These are phyloP conservation scores for Podabrus alpinus DNA, from an alignment of 2,888 invertebrate species.

Conservation along the genomic window DNA sequence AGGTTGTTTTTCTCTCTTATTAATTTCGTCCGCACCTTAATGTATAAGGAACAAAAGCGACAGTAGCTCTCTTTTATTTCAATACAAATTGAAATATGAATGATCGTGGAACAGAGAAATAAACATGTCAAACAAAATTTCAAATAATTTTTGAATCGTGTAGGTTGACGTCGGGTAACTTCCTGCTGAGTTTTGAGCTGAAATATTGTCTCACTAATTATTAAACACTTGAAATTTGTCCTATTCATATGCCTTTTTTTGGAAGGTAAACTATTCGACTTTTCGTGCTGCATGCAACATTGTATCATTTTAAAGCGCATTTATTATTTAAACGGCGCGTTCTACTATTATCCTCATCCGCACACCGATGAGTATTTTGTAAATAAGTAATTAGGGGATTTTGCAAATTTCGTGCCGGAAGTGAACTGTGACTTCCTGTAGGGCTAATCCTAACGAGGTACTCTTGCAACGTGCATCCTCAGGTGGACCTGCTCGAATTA, in stretches of 20 bases:
- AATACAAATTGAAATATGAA: background rate
- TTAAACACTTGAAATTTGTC: constrained; percentile 16
- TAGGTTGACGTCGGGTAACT: constrained; percentile 21
- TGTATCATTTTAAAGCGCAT: constrained; percentile 12
- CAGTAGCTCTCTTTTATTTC: background rate
- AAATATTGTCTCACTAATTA: constrained; percentile 21
- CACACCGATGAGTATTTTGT: constrained; percentile 42
- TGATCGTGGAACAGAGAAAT: background rate
- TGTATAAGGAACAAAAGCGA: background rate
- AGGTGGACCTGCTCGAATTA: constrained; percentile 19
- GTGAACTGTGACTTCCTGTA: constrained; percentile 42
- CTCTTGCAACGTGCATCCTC: background rate
- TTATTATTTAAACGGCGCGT: constrained; percentile 6
- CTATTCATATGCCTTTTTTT: background rate
- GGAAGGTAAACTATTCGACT: background rate
- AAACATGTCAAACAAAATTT: constrained; percentile 17
- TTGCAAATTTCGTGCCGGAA: constrained; percentile 44
- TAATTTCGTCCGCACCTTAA: background rate
- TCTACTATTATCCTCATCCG: constrained; percentile 35
- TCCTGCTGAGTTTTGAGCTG: constrained; percentile 15
- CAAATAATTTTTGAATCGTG: constrained; percentile 10
- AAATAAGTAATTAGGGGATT: constrained; percentile 48
- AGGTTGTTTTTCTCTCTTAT: background rate
- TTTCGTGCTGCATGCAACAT: constrained; percentile 2
- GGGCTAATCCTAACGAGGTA: constrained; percentile 10